A percentile compares a stretch with the other conserved stretches of the same genome.
Conservation (phyloP, 30 jellyfish, hydroid and myxozoan genomes). For the Hydractinia symbiolongicarpus region DNA sequence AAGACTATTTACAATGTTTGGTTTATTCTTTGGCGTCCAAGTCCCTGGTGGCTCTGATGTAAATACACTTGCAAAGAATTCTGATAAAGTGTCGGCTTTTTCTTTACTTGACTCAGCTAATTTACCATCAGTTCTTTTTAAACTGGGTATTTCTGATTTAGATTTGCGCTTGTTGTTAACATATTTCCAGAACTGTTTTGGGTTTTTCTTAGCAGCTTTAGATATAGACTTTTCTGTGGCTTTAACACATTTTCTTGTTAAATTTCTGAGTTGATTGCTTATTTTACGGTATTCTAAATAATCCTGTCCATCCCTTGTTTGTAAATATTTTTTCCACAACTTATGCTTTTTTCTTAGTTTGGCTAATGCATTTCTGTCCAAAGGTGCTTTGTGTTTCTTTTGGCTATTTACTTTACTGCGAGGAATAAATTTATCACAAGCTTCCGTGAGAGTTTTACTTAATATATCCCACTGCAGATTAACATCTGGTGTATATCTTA, state of each 20-base stretch:
- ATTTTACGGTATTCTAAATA: background rate
- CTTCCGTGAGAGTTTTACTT: background rate
- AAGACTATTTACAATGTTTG: background rate
- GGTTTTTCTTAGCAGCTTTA: background rate
- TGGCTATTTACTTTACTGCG: background rate
- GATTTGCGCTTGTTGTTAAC: background rate
- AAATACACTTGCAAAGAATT: background rate
- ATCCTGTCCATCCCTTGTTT: background rate
- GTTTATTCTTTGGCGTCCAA: background rate
- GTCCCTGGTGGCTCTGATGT: background rate
- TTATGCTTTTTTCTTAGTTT: background rate
- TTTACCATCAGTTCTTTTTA: background rate
- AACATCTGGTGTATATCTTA: background rate
- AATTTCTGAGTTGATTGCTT: background rate
- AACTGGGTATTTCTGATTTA: background rate
- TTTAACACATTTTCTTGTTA: background rate
- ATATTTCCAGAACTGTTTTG: slow-evolving; percentile 1
- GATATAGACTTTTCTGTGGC: background rate
- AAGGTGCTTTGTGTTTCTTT: background rate
- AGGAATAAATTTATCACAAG: background rate
- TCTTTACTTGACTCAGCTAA: background rate
- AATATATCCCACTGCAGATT: background rate
- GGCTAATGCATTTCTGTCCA: background rate
- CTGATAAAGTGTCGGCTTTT: slow-evolving; percentile 2
- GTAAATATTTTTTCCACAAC: background rate